phyloP scores from a whole-genome alignment of 1,140 invertebrate species.

The Odontomachus brunneus region DNA sequence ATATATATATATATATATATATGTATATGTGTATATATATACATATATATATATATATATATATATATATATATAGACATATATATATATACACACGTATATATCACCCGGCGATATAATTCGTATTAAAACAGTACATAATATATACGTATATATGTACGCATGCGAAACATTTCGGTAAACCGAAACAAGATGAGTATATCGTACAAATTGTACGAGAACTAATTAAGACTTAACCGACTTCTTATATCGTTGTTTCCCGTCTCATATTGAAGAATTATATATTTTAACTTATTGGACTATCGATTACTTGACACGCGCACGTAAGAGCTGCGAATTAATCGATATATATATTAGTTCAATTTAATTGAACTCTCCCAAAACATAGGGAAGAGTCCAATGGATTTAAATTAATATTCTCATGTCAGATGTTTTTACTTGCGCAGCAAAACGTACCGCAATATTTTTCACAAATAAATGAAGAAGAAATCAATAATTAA shows the following conservation, averaged over 20 bases:
- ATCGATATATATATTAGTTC: not conserved
- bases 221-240: conserved; percentile 37
- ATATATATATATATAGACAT: conserved; percentile 18
- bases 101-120: conserved; percentile 13
- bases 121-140: conserved; percentile 15
- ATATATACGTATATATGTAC: conserved; percentile 6
- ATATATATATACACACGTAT: conserved; percentile 12
- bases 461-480: conserved; percentile 18
- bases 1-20: not conserved
- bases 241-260: conserved; percentile 20
- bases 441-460: not conserved
- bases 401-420: conserved; percentile 3
- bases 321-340: not conserved
- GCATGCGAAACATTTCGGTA: conserved; percentile 20
- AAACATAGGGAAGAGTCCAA: not conserved
- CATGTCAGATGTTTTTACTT: conserved; percentile 17
- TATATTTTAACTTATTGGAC: conserved; percentile 23
- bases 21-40: not conserved
- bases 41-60: no score
- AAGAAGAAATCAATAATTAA: not conserved
- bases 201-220: conserved; percentile 37
- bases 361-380: no score
- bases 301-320: not conserved
- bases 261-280: conserved; percentile 15
- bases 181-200: conserved; percentile 34